phyloP scores from a whole-genome alignment of 2,888 invertebrate genomes.

The Pherbina coryleti region DNA sequence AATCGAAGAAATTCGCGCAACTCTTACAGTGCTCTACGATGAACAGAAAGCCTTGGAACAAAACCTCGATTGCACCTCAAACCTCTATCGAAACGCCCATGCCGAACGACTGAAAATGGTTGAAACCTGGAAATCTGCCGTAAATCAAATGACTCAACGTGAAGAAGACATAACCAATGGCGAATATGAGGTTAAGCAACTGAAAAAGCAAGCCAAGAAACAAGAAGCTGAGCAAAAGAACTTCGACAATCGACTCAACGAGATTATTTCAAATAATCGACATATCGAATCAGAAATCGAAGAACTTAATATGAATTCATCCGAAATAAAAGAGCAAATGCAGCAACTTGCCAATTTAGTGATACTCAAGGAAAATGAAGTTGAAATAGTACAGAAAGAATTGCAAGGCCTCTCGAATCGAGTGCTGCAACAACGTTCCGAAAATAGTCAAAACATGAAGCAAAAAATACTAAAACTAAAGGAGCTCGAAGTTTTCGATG shows the following conservation, averaged over 20 bases:
- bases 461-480: conserved; percentile 53
- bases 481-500: conserved; percentile 53
- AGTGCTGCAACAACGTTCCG: conserved; percentile 61
- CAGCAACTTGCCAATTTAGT: conserved; percentile 63
- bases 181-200: conserved; percentile 65
- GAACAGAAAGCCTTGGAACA: conserved; percentile 73
- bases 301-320: conserved; percentile 66
- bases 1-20: conserved; percentile 69
- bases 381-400: conserved; percentile 61
- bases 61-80: conserved; percentile 71
- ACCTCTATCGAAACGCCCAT: conserved; percentile 73
- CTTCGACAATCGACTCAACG: conserved; percentile 71
- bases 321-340: conserved; percentile 64
- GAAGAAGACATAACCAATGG: conserved; percentile 76
- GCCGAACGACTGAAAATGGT: conserved; percentile 78
- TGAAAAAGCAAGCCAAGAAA: conserved; percentile 58
- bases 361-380: conserved; percentile 68
- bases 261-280: conserved; percentile 72
- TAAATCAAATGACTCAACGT: conserved; percentile 78
- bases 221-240: conserved; percentile 69
- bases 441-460: conserved; percentile 58
- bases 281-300: conserved; percentile 69
- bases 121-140: conserved; percentile 79
- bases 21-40: conserved; percentile 69
- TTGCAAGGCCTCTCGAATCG: conserved; percentile 61